Conservation (phyloP, 1,140 invertebrate genomes). For the Aphelinus atriplicis region DNA sequence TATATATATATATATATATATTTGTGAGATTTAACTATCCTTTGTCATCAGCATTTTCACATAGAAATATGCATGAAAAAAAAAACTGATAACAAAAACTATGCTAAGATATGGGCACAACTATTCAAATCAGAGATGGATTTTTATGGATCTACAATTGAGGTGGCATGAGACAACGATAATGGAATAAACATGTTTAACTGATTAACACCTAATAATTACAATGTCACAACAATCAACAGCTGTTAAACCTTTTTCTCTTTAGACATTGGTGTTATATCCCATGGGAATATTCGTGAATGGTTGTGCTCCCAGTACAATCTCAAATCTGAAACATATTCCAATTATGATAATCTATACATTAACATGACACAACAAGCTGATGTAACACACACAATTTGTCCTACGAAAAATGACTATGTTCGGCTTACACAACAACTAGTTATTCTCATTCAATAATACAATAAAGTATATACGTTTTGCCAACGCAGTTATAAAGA, state of each 20-base stretch:
- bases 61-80: not conserved
- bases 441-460: not conserved
- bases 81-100: not conserved
- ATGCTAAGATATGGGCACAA: slow-evolving; percentile 3
- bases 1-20: not conserved
- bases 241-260: slow-evolving; percentile 29
- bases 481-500: not conserved
- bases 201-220: slow-evolving; percentile 7
- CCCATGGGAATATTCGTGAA: slow-evolving; percentile 18
- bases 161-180: not conserved
- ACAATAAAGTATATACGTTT: not conserved
- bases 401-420: too few species aligned
- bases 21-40: not conserved
- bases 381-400: not conserved
- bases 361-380: not conserved
- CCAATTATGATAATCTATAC: not conserved
- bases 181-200: not conserved
- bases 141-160: slow-evolving; percentile 7
- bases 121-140: not conserved
- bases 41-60: too few species aligned
- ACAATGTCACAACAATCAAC: slow-evolving; percentile 8
- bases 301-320: not conserved
- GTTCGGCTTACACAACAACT: too few species aligned
- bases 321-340: slow-evolving; percentile 31
- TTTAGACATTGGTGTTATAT: slow-evolving; percentile 33